Evolutionary conservation across 2,113 vertebrate species (phyloP), one percentile per base, ranked within the genome.

Genomic region (Desmodus rotundus): DNA sequence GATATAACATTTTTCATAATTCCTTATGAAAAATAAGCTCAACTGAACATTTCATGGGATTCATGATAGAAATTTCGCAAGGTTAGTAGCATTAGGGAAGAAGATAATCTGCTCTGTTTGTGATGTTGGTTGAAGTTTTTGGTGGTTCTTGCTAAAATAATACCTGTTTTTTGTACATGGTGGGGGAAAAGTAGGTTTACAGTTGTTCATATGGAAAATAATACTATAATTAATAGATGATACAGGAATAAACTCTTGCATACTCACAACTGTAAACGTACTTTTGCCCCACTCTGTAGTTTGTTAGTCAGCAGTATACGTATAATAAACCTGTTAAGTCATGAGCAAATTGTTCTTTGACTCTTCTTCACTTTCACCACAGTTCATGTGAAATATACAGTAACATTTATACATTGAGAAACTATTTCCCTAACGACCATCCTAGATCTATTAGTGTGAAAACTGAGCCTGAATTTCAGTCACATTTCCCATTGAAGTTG

Each of bases 391-490:
- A 93, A 72, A 73, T 36, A 43, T 45, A 43, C 3, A n/a, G 0
- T 68, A 77, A 38, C 0, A 17, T 45, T 83, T 77, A 43, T 91
- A 38, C 22, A 45, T 4, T 96, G 68, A 81, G 92, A 90, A 63
- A 86, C 17, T 14, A 68, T 41, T 76, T 86, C 16, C 45, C n/a
- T 80, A 65, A 14, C 78, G 73, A 87, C 74, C 87, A 65, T 74
- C 17, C 56, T 72, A 52, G 74, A 81, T 8, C 56, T 89, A n/a
- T 83, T 94, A 65, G 24, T 95, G 89, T 94, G 89, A 89, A 89
- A 95, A 92, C 41, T 78, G 33, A 95, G 50, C 52, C 92, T 93
- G 84, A 77, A 68, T 54, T 96, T 95, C 77, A 83, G 24, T 43
- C 41, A 50, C 61, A 45, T 77, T 87, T 91, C 83, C 52, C 76